These are phyloP conservation scores for Hydrolagus affinis DNA, from an alignment of 2,113 vertebrate species.

Conservation along the genomic window DNA sequence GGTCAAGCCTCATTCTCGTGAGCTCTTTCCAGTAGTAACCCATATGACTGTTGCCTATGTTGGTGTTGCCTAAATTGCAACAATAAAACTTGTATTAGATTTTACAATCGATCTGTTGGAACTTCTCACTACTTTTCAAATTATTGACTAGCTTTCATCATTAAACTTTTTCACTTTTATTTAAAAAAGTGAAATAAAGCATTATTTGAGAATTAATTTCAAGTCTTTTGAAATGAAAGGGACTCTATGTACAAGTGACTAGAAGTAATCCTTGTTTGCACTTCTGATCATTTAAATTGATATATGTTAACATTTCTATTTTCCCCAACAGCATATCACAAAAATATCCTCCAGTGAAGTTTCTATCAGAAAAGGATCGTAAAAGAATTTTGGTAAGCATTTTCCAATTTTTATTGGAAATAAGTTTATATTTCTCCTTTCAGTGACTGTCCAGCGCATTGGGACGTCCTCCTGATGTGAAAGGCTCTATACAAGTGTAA, in stretches of 20 bases:
- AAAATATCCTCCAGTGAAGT: conserved; percentile 96
- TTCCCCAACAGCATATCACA: conserved; percentile 48
- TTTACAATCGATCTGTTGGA: too few relatives aligned
- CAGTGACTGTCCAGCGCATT: too few relatives aligned
- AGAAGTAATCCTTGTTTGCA: background rate
- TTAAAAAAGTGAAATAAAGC: background rate
- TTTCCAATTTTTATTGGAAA: background rate
- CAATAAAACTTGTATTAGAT: too few relatives aligned
- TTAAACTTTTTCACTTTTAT: too few relatives aligned
- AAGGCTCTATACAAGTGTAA: too few relatives aligned
- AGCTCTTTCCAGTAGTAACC: too few relatives aligned
- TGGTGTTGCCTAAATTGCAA: too few relatives aligned
- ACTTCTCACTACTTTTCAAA: too few relatives aligned
- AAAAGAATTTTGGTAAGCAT: conserved; percentile 91
- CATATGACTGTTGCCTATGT: too few relatives aligned
- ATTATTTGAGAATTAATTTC: background rate
- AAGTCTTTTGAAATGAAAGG: background rate
- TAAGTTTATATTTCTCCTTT: background rate
- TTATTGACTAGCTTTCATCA: too few relatives aligned
- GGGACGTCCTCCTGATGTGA: too few relatives aligned
- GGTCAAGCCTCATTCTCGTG: too few relatives aligned
- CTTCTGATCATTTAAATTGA: background rate
- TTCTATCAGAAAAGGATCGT: conserved; percentile 93
- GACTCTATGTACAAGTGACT: background rate
- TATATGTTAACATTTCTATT: background rate